Evolutionary conservation across 2,888 invertebrate species (phyloP).

Genomic region (Enoplolaimus lenunculus): DNA sequence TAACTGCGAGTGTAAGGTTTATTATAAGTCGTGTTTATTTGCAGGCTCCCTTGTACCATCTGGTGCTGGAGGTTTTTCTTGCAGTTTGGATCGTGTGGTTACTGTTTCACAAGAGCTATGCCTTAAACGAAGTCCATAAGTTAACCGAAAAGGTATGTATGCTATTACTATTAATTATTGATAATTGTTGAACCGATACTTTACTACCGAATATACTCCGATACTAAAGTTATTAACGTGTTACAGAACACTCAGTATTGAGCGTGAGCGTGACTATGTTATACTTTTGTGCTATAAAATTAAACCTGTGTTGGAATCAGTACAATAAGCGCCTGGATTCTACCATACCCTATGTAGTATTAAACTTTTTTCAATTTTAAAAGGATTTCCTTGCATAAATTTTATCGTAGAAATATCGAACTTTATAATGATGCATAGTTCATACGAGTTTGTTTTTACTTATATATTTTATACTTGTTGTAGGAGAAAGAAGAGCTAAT

Average conservation of each 20-base stretch:
- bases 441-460: no score
- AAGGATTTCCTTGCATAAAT: neutral
- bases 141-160: slow-evolving; percentile 46
- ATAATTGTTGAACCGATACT: no score
- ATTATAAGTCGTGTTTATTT: no score
- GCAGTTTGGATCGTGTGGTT: slow-evolving; percentile 47
- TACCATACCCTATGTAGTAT: no score
- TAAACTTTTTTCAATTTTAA: neutral
- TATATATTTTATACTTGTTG: slow-evolving; percentile 21
- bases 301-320: no score
- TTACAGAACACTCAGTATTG: no score
- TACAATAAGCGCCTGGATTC: no score
- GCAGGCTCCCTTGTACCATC: slow-evolving; percentile 48
- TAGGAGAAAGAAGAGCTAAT: slow-evolving; percentile 54
- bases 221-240: no score
- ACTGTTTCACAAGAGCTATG: slow-evolving; percentile 46
- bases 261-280: no score
- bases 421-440: neutral
- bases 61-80: slow-evolving; percentile 47
- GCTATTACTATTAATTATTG: slow-evolving; percentile 1
- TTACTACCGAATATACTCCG: no score
- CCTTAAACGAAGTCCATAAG: slow-evolving; percentile 41
- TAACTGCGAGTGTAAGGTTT: no score
- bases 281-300: no score
- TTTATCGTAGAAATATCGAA: neutral